Base-by-base conservation (phyloP, 2,888 invertebrate species). In the Nudaria mundana region DNA sequence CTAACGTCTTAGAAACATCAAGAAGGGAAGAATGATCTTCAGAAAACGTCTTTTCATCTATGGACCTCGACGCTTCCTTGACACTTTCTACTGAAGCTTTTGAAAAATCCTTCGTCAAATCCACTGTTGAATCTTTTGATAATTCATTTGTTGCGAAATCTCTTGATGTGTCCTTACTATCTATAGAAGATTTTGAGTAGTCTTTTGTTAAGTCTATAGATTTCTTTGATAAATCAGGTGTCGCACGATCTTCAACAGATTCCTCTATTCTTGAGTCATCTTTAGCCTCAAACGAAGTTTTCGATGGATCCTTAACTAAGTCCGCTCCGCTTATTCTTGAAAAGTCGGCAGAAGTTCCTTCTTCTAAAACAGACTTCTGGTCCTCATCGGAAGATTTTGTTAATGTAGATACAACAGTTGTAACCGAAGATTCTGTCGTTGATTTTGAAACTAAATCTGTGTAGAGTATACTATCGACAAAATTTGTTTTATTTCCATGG, bases 121-220 rank as follows among this genome's bases (percentile, higher is more conserved):
- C 88, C 20, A 81, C 78, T 1, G 88, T 88, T n/a, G 88, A 88
- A 53, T 88, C 88, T 69, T 88, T 88, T 2, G 88, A 88, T 25
- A 88, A 44, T 54, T 88, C 88, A 56, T 88, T 88, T 8, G 88
- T 87, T 8, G 88, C 86, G 67, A 88, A 87, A 63, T 88, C 88
- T 65, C 85, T 71, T 1, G 88, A 88, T 0, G 88, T 88, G 45
- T 88, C 88, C 68, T 88, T 88, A 53, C 88, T 88, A 44, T 88
- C 88, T 28, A 88, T 86, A 16, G 88, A 88, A 11, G 88, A 88
- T 56, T 88, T 88, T 1, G 88, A 88, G 47, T 86, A 88, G 56
- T 88, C 88, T 61, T 88, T 88, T 5, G 86, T 86, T 41, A 88
- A 56, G 45, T 87, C 88, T 18, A 87, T 63, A 1, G 88, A 88